A percentile compares a stretch with the other conserved stretches of the same genome.
Evolutionary conservation across 2,797 vertebrate species (phyloP).

Genomic region (Sebastes oblongus): DNA sequence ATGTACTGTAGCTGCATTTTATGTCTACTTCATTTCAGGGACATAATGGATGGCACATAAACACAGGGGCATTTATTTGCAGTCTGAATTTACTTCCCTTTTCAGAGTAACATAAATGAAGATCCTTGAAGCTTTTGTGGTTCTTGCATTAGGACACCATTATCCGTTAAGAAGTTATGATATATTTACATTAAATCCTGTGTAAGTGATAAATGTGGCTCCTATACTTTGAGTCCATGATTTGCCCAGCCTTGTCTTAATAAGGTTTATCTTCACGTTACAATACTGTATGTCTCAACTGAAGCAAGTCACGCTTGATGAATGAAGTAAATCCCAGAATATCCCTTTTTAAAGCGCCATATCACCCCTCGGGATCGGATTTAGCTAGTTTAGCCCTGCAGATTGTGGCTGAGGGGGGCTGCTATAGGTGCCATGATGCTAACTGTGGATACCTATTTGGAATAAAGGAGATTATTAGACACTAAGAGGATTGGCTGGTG

Average conservation of each 20-base stretch:
- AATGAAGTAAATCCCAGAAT: neutral
- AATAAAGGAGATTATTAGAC: slow-evolving; percentile 70
- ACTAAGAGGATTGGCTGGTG: slow-evolving; percentile 76
- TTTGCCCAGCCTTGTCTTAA: neutral
- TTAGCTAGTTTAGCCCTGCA: neutral
- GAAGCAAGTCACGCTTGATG: neutral
- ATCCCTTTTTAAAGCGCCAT: neutral
- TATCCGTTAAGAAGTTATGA: neutral
- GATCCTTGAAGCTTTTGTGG: neutral
- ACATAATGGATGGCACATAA: neutral
- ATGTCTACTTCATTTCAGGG: neutral
- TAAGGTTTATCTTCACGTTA: neutral
- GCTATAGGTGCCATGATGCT: slow-evolving; percentile 29
- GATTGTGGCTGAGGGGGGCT: slow-evolving; percentile 21
- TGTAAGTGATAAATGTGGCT: neutral
- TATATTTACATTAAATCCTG: neutral
- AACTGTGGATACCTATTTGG: slow-evolving; percentile 51
- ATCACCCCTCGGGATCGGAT: slow-evolving; percentile 3
- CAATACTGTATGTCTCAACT: neutral
- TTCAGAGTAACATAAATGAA: neutral
- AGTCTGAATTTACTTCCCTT: neutral
- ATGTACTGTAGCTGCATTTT: neutral
- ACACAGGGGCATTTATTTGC: neutral
- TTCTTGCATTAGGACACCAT: neutral
- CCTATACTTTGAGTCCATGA: neutral